These are phyloP conservation scores for Cotesia congregata DNA, from an alignment of 2,888 invertebrate species.

Conservation along the genomic window DNA sequence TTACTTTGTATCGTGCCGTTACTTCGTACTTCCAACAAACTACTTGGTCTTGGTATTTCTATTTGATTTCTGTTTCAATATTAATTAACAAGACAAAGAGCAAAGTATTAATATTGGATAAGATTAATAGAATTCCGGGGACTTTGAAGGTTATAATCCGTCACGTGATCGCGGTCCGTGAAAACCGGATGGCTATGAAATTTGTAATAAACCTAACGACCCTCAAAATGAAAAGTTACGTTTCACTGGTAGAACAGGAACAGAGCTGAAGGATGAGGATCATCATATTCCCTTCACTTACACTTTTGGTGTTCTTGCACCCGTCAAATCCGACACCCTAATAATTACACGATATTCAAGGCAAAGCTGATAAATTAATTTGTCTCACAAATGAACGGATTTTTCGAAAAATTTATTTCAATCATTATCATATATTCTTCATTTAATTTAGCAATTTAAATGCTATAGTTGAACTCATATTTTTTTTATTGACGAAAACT, in stretches of 20 bases:
- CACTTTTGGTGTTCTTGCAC: constrained; percentile 27
- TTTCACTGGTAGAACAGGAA: constrained; percentile 56
- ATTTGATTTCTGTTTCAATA: constrained; percentile 33
- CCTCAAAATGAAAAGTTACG: constrained; percentile 70
- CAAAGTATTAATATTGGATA: constrained; percentile 43
- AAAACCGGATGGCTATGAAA: constrained; percentile 58
- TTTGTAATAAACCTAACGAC: constrained; percentile 69
- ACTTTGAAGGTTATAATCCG: constrained; percentile 45
- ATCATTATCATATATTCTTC: too few species aligned
- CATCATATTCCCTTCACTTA: constrained; percentile 8
- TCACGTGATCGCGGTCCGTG: constrained; percentile 48
- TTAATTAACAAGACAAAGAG: constrained; percentile 50
- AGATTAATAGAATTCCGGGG: constrained; percentile 48
- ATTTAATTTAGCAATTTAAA: too few species aligned
- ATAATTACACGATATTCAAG: constrained; percentile 57
- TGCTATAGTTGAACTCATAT: too few species aligned
- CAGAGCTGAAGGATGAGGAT: not conserved
- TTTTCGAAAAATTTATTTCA: too few species aligned
- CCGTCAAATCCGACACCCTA: constrained; percentile 63
- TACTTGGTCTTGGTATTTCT: not conserved
- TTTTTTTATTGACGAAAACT: too few species aligned
- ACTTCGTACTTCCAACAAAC: too few species aligned
- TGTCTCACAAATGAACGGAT: not conserved
- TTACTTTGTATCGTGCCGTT: constrained; percentile 17
- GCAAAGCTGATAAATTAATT: not conserved